Evolutionary conservation across 1,140 invertebrate species (phyloP), one percentile per base, ranked within the genome.

Genomic region (Radopholus similis): DNA sequence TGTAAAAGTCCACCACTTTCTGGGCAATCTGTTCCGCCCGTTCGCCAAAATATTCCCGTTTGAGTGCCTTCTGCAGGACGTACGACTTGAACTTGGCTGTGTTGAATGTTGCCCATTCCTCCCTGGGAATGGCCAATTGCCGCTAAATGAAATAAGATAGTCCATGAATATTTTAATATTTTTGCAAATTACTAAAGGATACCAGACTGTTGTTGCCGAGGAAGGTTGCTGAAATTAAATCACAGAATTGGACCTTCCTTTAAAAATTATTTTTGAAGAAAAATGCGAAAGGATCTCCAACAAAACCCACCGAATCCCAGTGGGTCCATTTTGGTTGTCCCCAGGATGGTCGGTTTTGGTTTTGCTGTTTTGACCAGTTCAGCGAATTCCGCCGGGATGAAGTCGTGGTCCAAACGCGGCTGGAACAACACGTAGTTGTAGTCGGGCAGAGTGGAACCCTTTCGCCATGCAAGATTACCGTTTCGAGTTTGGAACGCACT

Each of bases 321-420:
- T 1, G 67, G 34, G 32, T 68, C 70, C 28, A 69, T 4, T 42
- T n/a, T 18, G 23, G 55, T 73, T 21, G 30, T 21, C 18, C 67
- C 67, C 6, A 68, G 30, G 21, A 68, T 30, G 15, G 35, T 58
- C 26, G 67, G 67, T 26, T 68, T 68, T 8, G 55, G 32, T 47
- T 37, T 13, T 15, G 67, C 32, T 40, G 64, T 60, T 2, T 13
- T 28, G n/a, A 68, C 73, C 15, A 68, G 37, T 47, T 74, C 44
- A 1, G 60, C 13, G 42, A 59, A 34, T 23, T 68, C 67, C 21
- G 42, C 42, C 9, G 67, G 70, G 1, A 68, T 65, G 66, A 65
- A 68, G 15, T 68, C 69, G 0, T 44, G 34, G 28, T 68, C 67
- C 3, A 68, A 26, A 6, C 72, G 72, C 59, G 67, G 67, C 6